These are phyloP conservation scores for Drosophila ambigua DNA, from an alignment of 1,140 invertebrate genomes.

Conservation along the genomic window DNA sequence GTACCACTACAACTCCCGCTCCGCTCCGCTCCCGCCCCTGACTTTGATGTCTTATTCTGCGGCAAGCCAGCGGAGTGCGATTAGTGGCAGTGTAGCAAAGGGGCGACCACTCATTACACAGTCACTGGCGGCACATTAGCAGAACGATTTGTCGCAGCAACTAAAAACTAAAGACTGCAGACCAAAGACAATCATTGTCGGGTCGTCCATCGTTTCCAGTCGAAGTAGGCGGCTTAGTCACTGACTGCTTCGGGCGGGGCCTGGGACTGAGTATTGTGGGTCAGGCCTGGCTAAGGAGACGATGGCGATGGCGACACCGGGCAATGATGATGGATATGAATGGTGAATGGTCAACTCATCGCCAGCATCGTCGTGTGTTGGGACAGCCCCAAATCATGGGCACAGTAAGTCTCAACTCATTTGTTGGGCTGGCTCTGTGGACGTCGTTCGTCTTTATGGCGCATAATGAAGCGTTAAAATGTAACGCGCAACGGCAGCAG, in stretches of 20 bases:
- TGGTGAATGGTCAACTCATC: conserved; percentile 58
- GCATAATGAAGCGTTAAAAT: conserved; percentile 81
- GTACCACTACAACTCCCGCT: too few relatives aligned
- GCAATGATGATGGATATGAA: conserved; percentile 57
- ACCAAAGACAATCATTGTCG: conserved; percentile 43
- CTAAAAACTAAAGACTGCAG: conserved; percentile 23
- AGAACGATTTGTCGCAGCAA: conserved; percentile 50
- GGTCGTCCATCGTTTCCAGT: conserved; percentile 28
- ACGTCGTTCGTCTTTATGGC: conserved; percentile 57
- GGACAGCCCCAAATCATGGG: conserved; percentile 55
- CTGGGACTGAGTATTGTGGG: conserved; percentile 23
- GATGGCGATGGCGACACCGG: conserved; percentile 43
- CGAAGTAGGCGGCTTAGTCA: conserved; percentile 25
- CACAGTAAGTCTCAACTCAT: conserved; percentile 66
- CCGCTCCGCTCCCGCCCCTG: too few relatives aligned
- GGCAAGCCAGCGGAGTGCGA: conserved; percentile 16
- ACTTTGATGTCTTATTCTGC: not conserved
- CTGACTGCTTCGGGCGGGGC: not conserved
- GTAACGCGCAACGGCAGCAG: conserved; percentile 65
- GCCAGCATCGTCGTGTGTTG: conserved; percentile 18
- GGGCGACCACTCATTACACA: conserved; percentile 51
- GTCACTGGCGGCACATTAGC: conserved; percentile 59
- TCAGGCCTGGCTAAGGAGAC: conserved; percentile 26
- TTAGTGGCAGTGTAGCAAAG: conserved; percentile 23
- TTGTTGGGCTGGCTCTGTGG: conserved; percentile 33